Evolutionary conservation across 2,888 invertebrate species (phyloP).

Genomic region (Drosophila heteroneura): DNA sequence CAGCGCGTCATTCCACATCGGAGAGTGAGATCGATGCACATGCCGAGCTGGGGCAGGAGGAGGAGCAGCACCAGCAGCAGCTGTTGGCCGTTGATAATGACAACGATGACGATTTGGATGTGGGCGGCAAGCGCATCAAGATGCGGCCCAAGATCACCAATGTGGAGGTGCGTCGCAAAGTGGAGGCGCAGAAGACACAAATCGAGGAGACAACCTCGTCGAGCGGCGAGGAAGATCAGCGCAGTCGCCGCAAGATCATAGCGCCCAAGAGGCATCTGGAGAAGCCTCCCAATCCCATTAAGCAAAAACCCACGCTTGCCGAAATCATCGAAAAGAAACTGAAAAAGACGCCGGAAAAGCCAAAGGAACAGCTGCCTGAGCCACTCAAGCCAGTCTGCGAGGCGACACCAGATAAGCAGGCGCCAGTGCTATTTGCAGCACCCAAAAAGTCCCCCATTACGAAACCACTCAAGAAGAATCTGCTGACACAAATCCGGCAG

Average conservation of each 20-base stretch:
- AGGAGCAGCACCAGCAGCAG: constrained; percentile 85
- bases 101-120: constrained; percentile 75
- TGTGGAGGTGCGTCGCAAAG: constrained; percentile 80
- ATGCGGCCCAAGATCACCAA: constrained; percentile 82
- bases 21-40: constrained; percentile 83
- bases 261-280: constrained; percentile 67
- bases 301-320: constrained; percentile 76
- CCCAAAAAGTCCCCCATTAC: constrained; percentile 77
- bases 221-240: constrained; percentile 81
- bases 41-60: constrained; percentile 86
- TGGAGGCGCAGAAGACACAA: constrained; percentile 81
- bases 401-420: constrained; percentile 23
- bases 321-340: constrained; percentile 82
- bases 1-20: constrained; percentile 68
- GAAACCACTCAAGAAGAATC: constrained; percentile 80
- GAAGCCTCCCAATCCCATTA: constrained; percentile 40
- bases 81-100: constrained; percentile 59
- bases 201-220: constrained; percentile 82
- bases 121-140: constrained; percentile 84
- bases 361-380: constrained; percentile 16
- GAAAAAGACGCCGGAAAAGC: constrained; percentile 73
- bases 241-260: constrained; percentile 68
- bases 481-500: constrained; percentile 75
- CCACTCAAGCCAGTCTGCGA: not conserved
- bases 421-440: constrained; percentile 34